Evolutionary conservation across 2,797 vertebrate genomes (phyloP).

Genomic region (Sebastolobus alascanus): DNA sequence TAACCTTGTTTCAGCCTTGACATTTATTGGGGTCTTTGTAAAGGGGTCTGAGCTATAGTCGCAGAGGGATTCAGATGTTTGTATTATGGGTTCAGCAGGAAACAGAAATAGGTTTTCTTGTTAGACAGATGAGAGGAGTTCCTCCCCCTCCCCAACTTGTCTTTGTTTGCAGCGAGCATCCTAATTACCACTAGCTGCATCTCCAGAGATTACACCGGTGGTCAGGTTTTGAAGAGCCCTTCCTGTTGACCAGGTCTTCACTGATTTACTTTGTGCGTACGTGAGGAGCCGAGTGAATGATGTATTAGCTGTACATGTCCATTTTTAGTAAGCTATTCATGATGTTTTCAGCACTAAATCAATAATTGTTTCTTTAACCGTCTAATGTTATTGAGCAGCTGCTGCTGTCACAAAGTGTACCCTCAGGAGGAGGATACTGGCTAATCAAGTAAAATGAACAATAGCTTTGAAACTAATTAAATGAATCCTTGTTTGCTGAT

Average conservation of each 20-base stretch:
- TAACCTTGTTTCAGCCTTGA: background rate
- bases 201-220: constrained; percentile 53
- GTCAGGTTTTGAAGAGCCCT: constrained; percentile 55
- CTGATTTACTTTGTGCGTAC: constrained; percentile 60
- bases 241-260: constrained; percentile 69
- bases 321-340: constrained; percentile 66
- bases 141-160: constrained; percentile 24
- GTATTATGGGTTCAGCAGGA: constrained; percentile 28
- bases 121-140: constrained; percentile 10
- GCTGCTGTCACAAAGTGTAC: constrained; percentile 40
- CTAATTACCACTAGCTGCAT: constrained; percentile 58
- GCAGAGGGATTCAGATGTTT: constrained; percentile 16
- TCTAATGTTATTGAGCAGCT: constrained; percentile 55
- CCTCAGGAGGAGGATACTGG: constrained; percentile 19
- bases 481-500: constrained; percentile 38
- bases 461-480: constrained; percentile 53
- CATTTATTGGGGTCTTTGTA: background rate
- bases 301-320: constrained; percentile 56
- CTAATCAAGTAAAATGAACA: constrained; percentile 59
- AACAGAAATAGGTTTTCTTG: constrained; percentile 25
- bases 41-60: background rate
- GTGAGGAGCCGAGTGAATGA: constrained; percentile 54
- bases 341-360: constrained; percentile 59
- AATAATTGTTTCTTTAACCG: constrained; percentile 68
- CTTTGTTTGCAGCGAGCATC: constrained; percentile 58